Evolutionary conservation across 1,140 invertebrate species (phyloP), one percentile per base, ranked within the genome.

Genomic region (Sinonovacula constricta): DNA sequence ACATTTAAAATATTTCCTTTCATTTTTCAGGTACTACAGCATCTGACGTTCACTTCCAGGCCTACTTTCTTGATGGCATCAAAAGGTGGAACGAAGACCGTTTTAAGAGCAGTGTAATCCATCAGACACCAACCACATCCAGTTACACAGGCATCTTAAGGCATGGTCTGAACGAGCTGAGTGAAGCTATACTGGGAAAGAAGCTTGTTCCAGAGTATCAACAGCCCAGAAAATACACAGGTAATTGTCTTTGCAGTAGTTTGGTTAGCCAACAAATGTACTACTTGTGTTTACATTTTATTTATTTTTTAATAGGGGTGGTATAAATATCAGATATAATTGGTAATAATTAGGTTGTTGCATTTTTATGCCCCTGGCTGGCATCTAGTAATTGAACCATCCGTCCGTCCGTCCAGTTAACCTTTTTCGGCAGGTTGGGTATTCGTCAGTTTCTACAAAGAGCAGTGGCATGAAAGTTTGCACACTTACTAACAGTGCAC

Each of bases 31-130:
- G 83, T 1, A 76, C 68, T n/a, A 71, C 45, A 33, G 77, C 81
- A 15, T 76, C 28, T 26, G 78, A 75, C 49, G 33, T 56, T 18
- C 71, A 84, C 54, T 84, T 82, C 56, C 81, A 84, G 30, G 62
- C 77, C 3, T 84, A 72, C 33, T 57, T 82, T 14, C 56, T 84
- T 33, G 83, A 81, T 22, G 81, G 83, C 26, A 24, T 82, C 24
- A n/a, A 65, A 1, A 24, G 68, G n/a, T 84, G 83, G 83, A 84
- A 84, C 53, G 53, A 67, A n/a, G 70, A 80, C 67, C n/a, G n/a
- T n/a, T n/a, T n/a, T n/a, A n/a, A 34, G 80, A 30, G 53, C 4
- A 3, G 10, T 26, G 12, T 77, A 36, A 24, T 53, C 68, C 18
- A 26, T 28, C 24, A 31, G 28, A 7, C 18, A 2, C 1, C 24